These are phyloP conservation scores for Heliconius aoede DNA, from an alignment of 2,888 invertebrate species.

Conservation along the genomic window DNA sequence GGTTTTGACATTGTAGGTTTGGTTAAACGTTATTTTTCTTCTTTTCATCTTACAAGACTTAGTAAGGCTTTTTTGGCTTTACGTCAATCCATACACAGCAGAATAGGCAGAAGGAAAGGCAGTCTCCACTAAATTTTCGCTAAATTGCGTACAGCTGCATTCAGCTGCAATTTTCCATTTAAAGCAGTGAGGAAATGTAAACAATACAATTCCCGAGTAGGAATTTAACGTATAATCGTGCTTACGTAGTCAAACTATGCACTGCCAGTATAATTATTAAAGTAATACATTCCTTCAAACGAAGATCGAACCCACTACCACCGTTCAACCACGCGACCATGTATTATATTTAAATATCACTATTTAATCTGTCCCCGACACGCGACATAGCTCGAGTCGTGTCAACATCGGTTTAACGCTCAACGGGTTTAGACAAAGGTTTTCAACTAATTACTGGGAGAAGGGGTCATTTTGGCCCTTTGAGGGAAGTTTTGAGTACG, in stretches of 20 bases:
- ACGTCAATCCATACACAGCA: too few relatives aligned
- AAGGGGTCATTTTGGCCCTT: slow-evolving; percentile 46
- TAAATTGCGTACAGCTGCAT: too few relatives aligned
- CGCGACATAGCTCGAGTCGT: slow-evolving; percentile 45
- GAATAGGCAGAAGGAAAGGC: too few relatives aligned
- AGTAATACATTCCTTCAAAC: not conserved
- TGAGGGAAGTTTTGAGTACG: slow-evolving; percentile 38
- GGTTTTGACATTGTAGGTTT: not conserved
- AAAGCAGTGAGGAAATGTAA: too few relatives aligned
- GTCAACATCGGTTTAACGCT: slow-evolving; percentile 53
- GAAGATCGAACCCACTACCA: not conserved
- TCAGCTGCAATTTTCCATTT: too few relatives aligned
- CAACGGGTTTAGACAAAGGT: slow-evolving; percentile 49
- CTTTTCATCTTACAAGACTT: too few relatives aligned
- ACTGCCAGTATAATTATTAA: not conserved
- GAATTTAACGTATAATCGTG: too few relatives aligned
- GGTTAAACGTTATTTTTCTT: not conserved
- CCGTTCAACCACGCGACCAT: not conserved
- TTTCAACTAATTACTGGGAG: slow-evolving; percentile 49
- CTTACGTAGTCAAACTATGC: not conserved
- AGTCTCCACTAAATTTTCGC: too few relatives aligned
- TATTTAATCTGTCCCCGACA: slow-evolving; percentile 37
- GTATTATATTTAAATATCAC: slow-evolving; percentile 24
- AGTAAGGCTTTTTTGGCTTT: too few relatives aligned
- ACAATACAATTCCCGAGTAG: too few relatives aligned